Base-by-base conservation (phyloP, 2,797 vertebrate species). In the Siniperca undulata region DNA sequence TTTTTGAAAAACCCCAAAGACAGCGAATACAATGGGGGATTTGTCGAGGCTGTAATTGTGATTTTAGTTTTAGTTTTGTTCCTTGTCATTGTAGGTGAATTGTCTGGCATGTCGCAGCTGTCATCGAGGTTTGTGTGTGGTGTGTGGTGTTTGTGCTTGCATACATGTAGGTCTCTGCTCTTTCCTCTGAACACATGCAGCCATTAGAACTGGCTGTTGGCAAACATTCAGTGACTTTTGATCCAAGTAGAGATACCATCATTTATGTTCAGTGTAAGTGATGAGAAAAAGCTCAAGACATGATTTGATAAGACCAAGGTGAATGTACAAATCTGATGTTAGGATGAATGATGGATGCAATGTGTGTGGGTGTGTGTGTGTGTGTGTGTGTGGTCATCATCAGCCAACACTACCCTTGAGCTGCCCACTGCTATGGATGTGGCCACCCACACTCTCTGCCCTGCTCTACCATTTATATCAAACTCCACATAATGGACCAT, bases 11-110 rank as follows among this genome's bases (percentile, higher is more conserved):
- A 80, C 66, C 80, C 74, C 44, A 77, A 79, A 68, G 62, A 50
- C 74, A 83, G 83, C 24, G 38, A 93, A 86, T 17, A 95, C 91
- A 94, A 92, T 92, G 74, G 85, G 5, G 78, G 86, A 88, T 87
- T 85, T 92, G 87, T 91, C 56, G 50, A 82, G 80, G 68, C 81
- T 85, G 61, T 91, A 91, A 92, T 86, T 91, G 88, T 91, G 72
- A 85, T 84, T 91, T 89, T 86, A 83, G 85, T 83, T 86, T 85
- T 74, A 82, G 83, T 86, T 91, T 80, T 84, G 82, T 75, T 83
- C 82, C 83, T 91, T 91, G 88, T 92, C 85, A 88, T 90, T 88
- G 85, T 65, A 87, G 87, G 88, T 92, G 85, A 91, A 89, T 86
- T 90, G 84, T 91, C 80, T 88, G 81, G 82, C 74, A 22, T 89